Conservation (phyloP, 2,797 vertebrate genomes). For the Numenius phaeopus region DNA sequence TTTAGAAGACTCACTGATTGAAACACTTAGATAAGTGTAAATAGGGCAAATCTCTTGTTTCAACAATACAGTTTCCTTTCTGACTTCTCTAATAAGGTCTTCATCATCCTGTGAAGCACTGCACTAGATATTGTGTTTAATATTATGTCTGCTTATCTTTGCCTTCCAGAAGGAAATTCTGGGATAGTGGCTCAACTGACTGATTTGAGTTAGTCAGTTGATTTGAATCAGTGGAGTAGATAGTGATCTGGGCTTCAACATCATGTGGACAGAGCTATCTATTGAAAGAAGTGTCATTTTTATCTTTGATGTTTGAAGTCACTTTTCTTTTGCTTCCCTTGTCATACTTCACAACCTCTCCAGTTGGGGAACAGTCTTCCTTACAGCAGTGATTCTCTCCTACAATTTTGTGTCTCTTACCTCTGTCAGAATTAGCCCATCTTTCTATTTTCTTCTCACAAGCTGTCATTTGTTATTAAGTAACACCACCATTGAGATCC, state of each 20-base stretch:
- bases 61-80: neutral
- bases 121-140: neutral
- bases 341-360: neutral
- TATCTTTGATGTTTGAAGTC: neutral
- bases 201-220: neutral
- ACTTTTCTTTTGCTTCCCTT: neutral
- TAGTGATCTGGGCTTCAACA: neutral
- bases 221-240: neutral
- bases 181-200: neutral
- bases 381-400: neutral
- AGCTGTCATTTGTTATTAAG: neutral
- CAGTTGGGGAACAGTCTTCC: neutral
- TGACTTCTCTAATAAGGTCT: neutral
- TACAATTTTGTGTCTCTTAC: neutral
- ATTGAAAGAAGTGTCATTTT: neutral
- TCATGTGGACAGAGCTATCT: neutral
- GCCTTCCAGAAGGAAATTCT: neutral
- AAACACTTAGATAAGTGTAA: neutral
- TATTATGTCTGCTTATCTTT: neutral
- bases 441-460: neutral
- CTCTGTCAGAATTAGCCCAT: neutral
- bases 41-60: neutral
- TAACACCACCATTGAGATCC: neutral
- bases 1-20: neutral
- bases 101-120: neutral